Evolutionary conservation across 2,888 invertebrate species (phyloP).

Genomic region (Drosophila buzzatii): DNA sequence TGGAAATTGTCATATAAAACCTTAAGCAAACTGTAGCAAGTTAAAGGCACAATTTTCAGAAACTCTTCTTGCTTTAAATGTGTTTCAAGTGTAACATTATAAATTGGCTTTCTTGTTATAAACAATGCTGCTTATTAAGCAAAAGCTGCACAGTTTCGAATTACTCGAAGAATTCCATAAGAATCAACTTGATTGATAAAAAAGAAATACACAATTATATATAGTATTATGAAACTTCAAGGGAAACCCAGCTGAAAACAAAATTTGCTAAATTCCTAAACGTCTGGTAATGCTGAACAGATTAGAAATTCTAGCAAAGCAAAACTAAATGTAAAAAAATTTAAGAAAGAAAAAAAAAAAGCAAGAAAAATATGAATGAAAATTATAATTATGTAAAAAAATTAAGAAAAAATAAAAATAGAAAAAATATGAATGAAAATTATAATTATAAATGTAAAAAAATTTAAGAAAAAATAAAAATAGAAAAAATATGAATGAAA

Average conservation of each 20-base stretch:
- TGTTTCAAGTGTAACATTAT: neutral
- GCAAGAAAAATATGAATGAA: neutral
- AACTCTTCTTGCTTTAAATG: neutral
- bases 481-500: neutral
- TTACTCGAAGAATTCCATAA: neutral
- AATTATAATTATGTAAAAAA: neutral
- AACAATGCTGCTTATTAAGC: neutral
- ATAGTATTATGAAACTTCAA: neutral
- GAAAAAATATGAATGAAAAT: neutral
- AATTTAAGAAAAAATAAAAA: neutral
- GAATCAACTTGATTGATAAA: neutral
- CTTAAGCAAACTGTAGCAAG: neutral
- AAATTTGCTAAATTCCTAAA: neutral
- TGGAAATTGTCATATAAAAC: neutral
- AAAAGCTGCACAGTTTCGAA: neutral
- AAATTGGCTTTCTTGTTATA: slow-evolving; percentile 2
- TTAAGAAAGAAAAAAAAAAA: neutral
- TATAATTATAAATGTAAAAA: neutral
- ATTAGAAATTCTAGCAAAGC: too few species aligned
- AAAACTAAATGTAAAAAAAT: neutral
- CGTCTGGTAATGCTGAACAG: neutral
- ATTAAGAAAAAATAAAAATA: neutral
- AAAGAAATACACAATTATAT: neutral
- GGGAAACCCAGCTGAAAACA: neutral
- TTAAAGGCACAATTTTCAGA: neutral